Evolutionary conservation across 2,888 invertebrate genomes (phyloP), one percentile per base, ranked within the genome.

Genomic region (Hirtodrosophila alboralis): DNA sequence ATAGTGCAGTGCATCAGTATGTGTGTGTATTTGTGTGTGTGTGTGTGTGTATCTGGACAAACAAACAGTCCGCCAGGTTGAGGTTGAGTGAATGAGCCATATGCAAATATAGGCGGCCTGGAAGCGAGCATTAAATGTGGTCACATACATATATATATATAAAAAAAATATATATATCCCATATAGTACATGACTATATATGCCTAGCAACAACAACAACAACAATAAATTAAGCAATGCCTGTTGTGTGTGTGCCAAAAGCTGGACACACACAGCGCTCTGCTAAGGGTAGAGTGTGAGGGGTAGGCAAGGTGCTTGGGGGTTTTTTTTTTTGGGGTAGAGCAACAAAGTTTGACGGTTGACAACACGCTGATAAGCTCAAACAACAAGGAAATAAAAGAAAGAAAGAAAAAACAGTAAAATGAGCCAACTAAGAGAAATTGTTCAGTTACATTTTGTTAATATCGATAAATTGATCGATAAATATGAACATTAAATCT

Each of bases 101-200:
- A 83, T 83, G 83, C 83, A 83, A 83, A 83, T 83, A 83, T 63
- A 66, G 63, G 65, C 79, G 79, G 79, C 75, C 75, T 67, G 78
- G 67, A 56, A 78, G 75, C 69, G 67, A 76, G 79, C 74, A 79
- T 76, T 76, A 68, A 77, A 65, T 69, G 68, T 68, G 64, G 40
- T 30, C 58, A 37, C 60, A 58, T 43, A 51, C 34, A 45, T 49
- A 30, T 31, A 33, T 38, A 37, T 37, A 54, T 5, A 40, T 5
- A 3, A 27, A 12, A 57, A 7, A 37, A n/a, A 44, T 33, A 49
- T 6, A 23, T 27, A 59, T 26, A 37, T 6, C 8, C 28, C n/a
- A 31, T 41, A 26, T 18, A 23, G 27, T 48, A 30, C 12, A 14
- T 18, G 27, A n/a, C 41, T 57, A 34, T 40, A 27, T 37, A 56